Evolutionary conservation across 2,888 invertebrate genomes (phyloP).

Genomic region (Rapana venosa): DNA sequence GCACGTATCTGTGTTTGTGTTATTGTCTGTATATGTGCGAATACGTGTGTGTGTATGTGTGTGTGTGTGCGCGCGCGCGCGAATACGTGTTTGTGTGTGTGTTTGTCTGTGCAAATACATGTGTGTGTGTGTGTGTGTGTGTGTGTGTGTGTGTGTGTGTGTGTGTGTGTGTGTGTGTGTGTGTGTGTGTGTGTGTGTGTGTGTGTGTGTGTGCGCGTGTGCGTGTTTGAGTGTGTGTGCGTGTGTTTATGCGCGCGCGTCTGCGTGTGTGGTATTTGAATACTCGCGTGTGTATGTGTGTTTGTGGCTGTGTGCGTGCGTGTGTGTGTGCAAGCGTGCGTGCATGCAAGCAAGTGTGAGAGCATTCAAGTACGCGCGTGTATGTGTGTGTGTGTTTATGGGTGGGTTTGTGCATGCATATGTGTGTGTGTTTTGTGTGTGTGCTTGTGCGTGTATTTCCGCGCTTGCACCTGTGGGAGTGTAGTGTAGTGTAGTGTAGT

Average conservation of each 20-base stretch:
- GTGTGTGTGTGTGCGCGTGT: conserved; percentile 14
- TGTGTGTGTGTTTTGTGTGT: too few relatives aligned
- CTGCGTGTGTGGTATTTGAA: background rate
- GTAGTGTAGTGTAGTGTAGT: too few relatives aligned
- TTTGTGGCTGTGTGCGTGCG: background rate
- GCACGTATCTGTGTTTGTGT: too few relatives aligned
- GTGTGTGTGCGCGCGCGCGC: background rate
- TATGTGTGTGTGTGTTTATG: too few relatives aligned
- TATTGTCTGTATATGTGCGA: background rate
- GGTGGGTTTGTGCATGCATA: too few relatives aligned
- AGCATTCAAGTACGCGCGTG: too few relatives aligned
- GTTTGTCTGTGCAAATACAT: background rate
- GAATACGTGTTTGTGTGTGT: background rate
- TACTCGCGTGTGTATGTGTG: background rate
- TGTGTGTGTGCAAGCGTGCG: too few relatives aligned
- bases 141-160: background rate
- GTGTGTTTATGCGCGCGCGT: background rate
- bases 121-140: background rate
- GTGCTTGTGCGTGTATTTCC: too few relatives aligned
- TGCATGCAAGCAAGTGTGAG: too few relatives aligned
- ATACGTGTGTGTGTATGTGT: background rate
- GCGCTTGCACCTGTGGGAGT: too few relatives aligned
- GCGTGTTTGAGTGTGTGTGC: background rate
- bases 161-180: background rate
- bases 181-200: background rate